Evolutionary conservation across 1,140 invertebrate genomes (phyloP), one percentile per base, ranked within the genome.

Genomic region (Hypothenemus hampei): DNA sequence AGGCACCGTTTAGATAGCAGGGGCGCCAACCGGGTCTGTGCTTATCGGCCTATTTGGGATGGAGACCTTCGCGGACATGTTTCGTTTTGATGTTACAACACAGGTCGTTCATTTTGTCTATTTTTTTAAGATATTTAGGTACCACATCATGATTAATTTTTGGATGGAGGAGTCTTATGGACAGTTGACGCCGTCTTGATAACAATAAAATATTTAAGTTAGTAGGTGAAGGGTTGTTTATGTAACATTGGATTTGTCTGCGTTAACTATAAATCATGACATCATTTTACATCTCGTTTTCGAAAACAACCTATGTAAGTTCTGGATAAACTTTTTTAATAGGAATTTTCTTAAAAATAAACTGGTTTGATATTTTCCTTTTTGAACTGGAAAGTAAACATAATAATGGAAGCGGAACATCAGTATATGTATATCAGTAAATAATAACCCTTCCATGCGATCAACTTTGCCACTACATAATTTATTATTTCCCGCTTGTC

Each of bases 1-100:
- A 37, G 48, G 48, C 63, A 59, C 64, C 63, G 65, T 66, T 66
- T 65, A 66, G 65, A 66, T 66, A 66, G 58, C 57, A 58, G 59
- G 65, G 62, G 65, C 65, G 65, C 65, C 65, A 66, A 48, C 45
- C 29, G 45, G 45, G 29, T 21, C 45, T 48, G 10, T n/a, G 45
- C 45, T 48, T 48, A 48, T 48, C 45, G 45, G 20, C 45, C 36
- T 19, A 18, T 48, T 35, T 36, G 11, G 26, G 16, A 11, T 13
- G 26, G 44, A 39, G 11, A 18, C n/a, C n/a, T n/a, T 19, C 22
- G 11, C 11, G 44, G 26, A 48, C 45, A 19, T 21, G 45, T 29
- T 36, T 36, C 31, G 3, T 33, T 48, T 6, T 48, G 33, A 24
- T 36, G 45, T 37, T 37, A 37, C 35, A 16, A 31, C 26, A 31